A percentile compares a stretch with the other conserved stretches of the same genome.
phyloP scores from a whole-genome alignment of 1,140 invertebrate genomes.

The Pissodes strobi region DNA sequence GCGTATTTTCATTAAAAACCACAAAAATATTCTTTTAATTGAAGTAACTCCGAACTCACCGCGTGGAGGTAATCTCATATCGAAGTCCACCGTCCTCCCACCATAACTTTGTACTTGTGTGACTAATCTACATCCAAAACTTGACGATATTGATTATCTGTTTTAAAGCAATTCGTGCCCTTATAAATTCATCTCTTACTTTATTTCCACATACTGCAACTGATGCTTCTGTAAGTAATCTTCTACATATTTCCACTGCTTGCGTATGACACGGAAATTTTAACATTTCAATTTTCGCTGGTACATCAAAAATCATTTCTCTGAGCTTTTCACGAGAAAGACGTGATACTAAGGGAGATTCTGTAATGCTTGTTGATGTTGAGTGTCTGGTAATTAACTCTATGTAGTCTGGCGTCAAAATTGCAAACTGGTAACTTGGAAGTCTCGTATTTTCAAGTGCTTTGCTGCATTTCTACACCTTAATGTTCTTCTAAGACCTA shows the following conservation, averaged over 20 bases:
- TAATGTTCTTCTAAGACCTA: too few species aligned
- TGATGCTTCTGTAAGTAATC: neutral
- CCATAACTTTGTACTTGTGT: too few species aligned
- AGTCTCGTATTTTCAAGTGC: neutral
- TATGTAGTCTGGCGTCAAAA: neutral
- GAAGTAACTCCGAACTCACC: too few species aligned
- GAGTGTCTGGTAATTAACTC: neutral
- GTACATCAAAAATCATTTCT: neutral
- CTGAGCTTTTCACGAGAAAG: neutral
- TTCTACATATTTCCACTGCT: too few species aligned
- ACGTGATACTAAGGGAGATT: neutral
- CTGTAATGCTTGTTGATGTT: neutral
- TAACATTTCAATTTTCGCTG: neutral
- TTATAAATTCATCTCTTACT: neutral
- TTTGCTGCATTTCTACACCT: too few species aligned
- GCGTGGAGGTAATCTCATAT: too few species aligned
- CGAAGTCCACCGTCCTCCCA: too few species aligned
- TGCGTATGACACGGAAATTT: neutral
- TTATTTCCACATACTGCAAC: neutral
- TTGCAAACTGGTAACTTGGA: neutral
- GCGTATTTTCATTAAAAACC: too few species aligned
- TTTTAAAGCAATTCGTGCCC: neutral
- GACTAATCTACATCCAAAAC: too few species aligned
- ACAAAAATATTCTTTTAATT: too few species aligned
- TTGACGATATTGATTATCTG: too few species aligned